These are phyloP conservation scores for Troides oblongomaculatus DNA, from an alignment of 2,888 invertebrate species.

Conservation along the genomic window DNA sequence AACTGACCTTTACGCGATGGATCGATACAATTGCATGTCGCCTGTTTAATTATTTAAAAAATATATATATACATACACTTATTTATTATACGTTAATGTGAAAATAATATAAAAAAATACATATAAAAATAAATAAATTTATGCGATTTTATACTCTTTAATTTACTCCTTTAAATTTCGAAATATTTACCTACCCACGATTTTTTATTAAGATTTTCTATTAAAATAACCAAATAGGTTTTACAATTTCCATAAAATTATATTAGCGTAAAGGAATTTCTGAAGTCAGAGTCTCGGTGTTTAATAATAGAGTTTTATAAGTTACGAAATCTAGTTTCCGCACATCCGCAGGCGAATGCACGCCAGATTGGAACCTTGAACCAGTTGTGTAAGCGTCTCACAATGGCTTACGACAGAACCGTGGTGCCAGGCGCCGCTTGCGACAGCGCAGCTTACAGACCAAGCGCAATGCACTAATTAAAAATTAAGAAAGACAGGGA, in stretches of 20 bases:
- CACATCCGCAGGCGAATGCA: conserved; percentile 75
- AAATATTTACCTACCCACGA: not conserved
- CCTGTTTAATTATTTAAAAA: conserved; percentile 20
- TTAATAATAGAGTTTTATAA: conserved; percentile 36
- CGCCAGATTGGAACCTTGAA: conserved; percentile 73
- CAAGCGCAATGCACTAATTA: conserved; percentile 60
- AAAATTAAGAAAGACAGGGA: conserved; percentile 17
- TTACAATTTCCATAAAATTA: too few species aligned
- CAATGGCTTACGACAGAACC: conserved; percentile 74
- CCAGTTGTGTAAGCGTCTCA: conserved; percentile 74
- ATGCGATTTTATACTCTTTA: not conserved
- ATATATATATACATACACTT: not conserved
- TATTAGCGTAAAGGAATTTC: too few species aligned
- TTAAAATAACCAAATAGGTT: too few species aligned
- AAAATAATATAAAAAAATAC: not conserved
- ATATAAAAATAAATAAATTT: not conserved
- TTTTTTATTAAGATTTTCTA: too few species aligned
- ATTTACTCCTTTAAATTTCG: not conserved
- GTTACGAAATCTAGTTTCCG: conserved; percentile 61
- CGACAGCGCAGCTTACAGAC: conserved; percentile 49
- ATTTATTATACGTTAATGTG: not conserved
- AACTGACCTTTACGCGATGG: conserved; percentile 66
- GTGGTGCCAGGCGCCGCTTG: conserved; percentile 67
- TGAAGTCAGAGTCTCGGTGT: conserved; percentile 25
- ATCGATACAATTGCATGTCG: conserved; percentile 62